phyloP scores from a whole-genome alignment of 2,888 invertebrate species.

The Elmis aenea region DNA sequence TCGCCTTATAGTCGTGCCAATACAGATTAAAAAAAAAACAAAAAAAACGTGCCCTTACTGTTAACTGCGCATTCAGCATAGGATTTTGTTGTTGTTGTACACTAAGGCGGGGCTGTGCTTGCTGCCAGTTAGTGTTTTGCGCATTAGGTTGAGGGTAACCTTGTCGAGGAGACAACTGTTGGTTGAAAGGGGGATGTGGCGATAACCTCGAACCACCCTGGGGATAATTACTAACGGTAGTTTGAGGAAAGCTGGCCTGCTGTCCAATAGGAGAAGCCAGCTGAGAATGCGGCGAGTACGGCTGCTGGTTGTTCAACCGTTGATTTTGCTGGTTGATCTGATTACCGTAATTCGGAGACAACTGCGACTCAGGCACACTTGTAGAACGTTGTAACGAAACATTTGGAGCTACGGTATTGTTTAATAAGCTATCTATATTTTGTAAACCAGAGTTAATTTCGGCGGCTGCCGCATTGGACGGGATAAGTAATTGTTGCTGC shows the following conservation, averaged over 20 bases:
- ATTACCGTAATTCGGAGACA: slow-evolving; percentile 54
- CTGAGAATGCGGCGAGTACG: slow-evolving; percentile 49
- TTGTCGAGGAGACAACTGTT: slow-evolving; percentile 51
- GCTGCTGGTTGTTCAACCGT: slow-evolving; percentile 37
- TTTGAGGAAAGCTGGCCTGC: slow-evolving; percentile 37
- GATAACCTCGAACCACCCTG: slow-evolving; percentile 51
- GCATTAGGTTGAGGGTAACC: slow-evolving; percentile 26
- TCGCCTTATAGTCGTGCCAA: too few relatives aligned
- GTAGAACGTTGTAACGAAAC: slow-evolving; percentile 75
- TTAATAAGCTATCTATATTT: slow-evolving; percentile 80
- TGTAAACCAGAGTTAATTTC: slow-evolving; percentile 53
- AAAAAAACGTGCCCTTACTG: too few relatives aligned
- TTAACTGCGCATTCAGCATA: slow-evolving; percentile 81
- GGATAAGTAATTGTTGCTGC: slow-evolving; percentile 75
- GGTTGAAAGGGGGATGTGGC: slow-evolving; percentile 53
- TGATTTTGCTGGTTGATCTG: slow-evolving; percentile 38
- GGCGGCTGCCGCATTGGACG: slow-evolving; percentile 66
- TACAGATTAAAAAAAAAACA: too few relatives aligned
- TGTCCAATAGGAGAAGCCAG: slow-evolving; percentile 44
- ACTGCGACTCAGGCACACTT: slow-evolving; percentile 52
- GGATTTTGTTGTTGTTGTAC: slow-evolving; percentile 78
- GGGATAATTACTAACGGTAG: slow-evolving; percentile 36
- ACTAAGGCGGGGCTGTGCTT: slow-evolving; percentile 53
- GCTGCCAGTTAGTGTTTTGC: slow-evolving; percentile 38
- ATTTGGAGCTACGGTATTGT: slow-evolving; percentile 83